A percentile compares a stretch with the other conserved stretches of the same genome.
Conservation (phyloP, 2,113 vertebrate genomes). For the Rhynchomys soricoides region DNA sequence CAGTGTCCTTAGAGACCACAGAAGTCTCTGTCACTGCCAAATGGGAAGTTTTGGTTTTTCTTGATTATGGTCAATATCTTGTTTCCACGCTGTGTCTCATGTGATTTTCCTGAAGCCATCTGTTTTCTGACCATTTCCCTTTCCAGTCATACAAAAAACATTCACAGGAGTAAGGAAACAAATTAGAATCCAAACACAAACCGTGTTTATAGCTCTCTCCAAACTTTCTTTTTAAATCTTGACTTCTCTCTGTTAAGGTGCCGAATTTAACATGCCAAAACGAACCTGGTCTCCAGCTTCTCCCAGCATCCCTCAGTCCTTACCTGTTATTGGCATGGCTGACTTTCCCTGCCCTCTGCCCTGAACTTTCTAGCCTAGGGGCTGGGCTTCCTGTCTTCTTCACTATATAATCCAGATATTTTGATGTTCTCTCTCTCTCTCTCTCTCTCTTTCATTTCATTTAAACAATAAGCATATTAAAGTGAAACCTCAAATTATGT, state of each 20-base stretch:
- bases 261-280: too few relatives aligned
- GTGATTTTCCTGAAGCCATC: too few relatives aligned
- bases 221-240: not conserved
- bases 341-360: too few relatives aligned
- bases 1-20: not conserved
- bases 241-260: too few relatives aligned
- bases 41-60: conserved; percentile 9
- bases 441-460: too few relatives aligned
- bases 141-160: not conserved
- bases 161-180: not conserved
- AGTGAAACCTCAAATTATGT: not conserved
- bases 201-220: not conserved
- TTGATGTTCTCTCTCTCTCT: too few relatives aligned
- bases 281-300: too few relatives aligned
- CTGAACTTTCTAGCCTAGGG: too few relatives aligned
- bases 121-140: not conserved
- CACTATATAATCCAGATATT: too few relatives aligned
- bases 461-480: not conserved
- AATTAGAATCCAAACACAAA: conserved; percentile 33
- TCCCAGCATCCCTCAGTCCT: too few relatives aligned
- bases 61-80: not conserved
- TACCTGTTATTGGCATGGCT: too few relatives aligned
- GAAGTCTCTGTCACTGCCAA: not conserved
- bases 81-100: not conserved
- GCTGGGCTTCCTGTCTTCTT: too few relatives aligned